Evolutionary conservation across 2,113 vertebrate genomes (phyloP).

Genomic region (Nematolebias whitei): DNA sequence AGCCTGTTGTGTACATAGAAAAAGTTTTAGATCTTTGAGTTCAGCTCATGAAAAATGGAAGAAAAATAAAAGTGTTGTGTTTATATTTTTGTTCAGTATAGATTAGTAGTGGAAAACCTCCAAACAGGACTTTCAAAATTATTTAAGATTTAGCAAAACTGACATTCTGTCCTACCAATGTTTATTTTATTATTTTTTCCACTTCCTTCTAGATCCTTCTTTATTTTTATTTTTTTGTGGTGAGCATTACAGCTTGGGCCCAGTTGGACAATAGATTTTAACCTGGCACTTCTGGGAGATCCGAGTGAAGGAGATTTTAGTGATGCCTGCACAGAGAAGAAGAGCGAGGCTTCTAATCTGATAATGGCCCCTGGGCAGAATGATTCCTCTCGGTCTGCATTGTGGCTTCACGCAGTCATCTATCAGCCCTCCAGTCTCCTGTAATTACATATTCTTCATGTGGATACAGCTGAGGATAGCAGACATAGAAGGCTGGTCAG

Average conservation of each 20-base stretch:
- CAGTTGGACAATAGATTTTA: constrained; percentile 44
- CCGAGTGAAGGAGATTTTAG: constrained; percentile 15
- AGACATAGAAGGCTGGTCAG: constrained; percentile 36
- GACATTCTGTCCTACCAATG: too few relatives aligned
- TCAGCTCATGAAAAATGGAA: too few relatives aligned
- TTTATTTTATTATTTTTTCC: not conserved
- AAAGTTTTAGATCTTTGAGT: too few relatives aligned
- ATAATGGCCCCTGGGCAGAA: constrained; percentile 57
- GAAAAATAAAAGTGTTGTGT: too few relatives aligned
- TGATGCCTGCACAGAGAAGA: constrained; percentile 32
- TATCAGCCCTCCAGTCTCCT: constrained; percentile 55
- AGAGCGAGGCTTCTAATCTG: constrained; percentile 53
- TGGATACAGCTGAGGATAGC: constrained; percentile 33
- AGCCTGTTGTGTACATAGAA: too few relatives aligned
- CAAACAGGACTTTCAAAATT: constrained; percentile 29
- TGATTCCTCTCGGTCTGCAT: constrained; percentile 49
- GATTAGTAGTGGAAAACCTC: constrained; percentile 32
- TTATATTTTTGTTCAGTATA: too few relatives aligned
- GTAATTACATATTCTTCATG: constrained; percentile 70
- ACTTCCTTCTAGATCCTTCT: not conserved
- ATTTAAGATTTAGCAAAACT: constrained; percentile 5
- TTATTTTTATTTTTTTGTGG: not conserved
- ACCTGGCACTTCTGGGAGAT: constrained; percentile 54
- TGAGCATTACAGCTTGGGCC: constrained; percentile 6
- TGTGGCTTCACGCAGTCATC: constrained; percentile 58